A percentile compares a stretch with the other conserved stretches of the same genome.
phyloP scores from a whole-genome alignment of 2,113 vertebrate species.

The Rafetus swinhoei region DNA sequence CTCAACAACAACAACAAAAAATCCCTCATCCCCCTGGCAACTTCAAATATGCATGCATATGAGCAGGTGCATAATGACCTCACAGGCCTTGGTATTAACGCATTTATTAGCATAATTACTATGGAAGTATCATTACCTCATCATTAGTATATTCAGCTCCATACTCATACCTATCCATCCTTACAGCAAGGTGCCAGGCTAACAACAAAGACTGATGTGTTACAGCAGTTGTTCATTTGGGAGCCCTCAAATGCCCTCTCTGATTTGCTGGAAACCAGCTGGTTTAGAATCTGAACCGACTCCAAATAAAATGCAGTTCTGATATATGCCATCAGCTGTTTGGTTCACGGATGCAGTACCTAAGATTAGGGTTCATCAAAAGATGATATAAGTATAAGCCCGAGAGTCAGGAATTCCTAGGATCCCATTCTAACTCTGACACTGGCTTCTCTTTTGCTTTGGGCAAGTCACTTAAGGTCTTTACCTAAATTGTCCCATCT shows the following conservation, averaged over 20 bases:
- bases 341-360: constrained; percentile 66
- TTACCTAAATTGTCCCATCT: background rate
- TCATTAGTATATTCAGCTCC: constrained; percentile 12
- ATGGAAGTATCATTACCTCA: constrained; percentile 31
- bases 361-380: constrained; percentile 50
- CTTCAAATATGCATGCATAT: background rate
- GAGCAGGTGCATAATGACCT: constrained; percentile 3
- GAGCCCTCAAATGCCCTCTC: constrained; percentile 49
- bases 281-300: constrained; percentile 69
- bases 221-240: constrained; percentile 59
- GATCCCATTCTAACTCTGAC: background rate
- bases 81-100: background rate
- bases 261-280: constrained; percentile 70
- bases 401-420: background rate
- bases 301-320: constrained; percentile 71
- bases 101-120: constrained; percentile 21
- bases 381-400: background rate
- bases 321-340: constrained; percentile 52
- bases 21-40: too few relatives aligned
- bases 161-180: constrained; percentile 21
- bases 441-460: background rate
- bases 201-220: constrained; percentile 49
- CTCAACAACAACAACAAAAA: background rate
- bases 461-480: background rate
- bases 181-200: constrained; percentile 59